A percentile compares a stretch with the other conserved stretches of the same genome.
Conservation (phyloP, 2,797 vertebrate genomes). For the Taeniopygia guttata region DNA sequence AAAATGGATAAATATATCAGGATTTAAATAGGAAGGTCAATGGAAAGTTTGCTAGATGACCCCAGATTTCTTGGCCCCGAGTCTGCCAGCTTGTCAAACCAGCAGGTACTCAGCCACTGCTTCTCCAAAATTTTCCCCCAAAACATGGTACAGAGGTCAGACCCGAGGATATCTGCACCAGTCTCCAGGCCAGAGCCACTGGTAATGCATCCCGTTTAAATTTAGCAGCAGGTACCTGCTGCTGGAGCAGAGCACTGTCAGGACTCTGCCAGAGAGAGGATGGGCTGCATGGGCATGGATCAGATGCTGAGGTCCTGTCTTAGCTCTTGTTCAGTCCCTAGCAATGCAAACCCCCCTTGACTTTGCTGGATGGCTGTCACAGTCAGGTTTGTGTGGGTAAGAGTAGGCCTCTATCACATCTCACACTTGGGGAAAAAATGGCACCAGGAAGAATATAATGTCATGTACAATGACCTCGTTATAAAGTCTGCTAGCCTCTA, state of each 20-base stretch:
- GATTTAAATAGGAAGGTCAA: neutral
- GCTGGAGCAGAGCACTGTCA: neutral
- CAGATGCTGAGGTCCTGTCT: neutral
- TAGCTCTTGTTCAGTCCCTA: neutral
- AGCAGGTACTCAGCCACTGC: neutral
- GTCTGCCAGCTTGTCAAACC: neutral
- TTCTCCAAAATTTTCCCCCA: neutral
- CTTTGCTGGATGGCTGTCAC: neutral
- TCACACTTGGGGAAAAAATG: neutral
- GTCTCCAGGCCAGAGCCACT: neutral
- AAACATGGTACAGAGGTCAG: neutral
- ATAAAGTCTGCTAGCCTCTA: neutral
- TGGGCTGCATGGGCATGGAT: neutral
- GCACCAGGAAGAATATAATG: neutral
- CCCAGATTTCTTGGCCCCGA: neutral
- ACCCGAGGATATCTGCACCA: neutral
- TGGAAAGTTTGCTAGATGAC: neutral
- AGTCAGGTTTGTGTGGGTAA: neutral
- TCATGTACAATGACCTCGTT: neutral
- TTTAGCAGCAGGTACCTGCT: neutral
- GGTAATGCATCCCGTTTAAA: neutral
- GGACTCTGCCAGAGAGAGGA: neutral
- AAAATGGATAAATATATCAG: neutral
- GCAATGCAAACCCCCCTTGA: neutral
- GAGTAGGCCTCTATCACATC: neutral